Base-by-base conservation (phyloP, 1,140 invertebrate species). In the Pachypeltis micranthus region DNA sequence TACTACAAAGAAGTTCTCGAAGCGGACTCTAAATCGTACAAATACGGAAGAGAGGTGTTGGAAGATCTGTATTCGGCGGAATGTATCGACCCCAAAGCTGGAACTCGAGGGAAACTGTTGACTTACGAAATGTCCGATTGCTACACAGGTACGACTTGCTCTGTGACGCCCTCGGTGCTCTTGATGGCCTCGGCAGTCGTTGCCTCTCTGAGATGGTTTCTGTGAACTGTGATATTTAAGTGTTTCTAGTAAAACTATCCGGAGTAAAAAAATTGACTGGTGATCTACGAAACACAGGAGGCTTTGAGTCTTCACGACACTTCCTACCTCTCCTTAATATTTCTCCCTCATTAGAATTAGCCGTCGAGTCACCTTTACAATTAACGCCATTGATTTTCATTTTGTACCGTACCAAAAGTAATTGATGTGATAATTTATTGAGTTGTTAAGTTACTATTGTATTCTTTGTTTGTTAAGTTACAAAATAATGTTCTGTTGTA, bases 1-100 rank as follows among this genome's bases (percentile, higher is more conserved):
- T 61, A 62, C 31, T 27, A 59, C 16, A 26, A 27, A 21, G 64
- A 65, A 39, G 21, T 31, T 0, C 14, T 31, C 26, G 27, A 26
- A 3, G 27, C 7, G 7, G 24, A 57, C 55, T 25, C 55, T 14
- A 57, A 57, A 57, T 10, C 27, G 14, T 57, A 51, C 55, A 57
- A 7, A 3, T 57, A 57, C 55, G 27, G 55, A 7, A 3, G 27
- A 57, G 55, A 57, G 27, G 12, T 57, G 4, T 23, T 26, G 3
- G 55, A 57, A 26, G 4, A 57, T 25, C 10, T 28, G 27, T 26
- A 26, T 14, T 14, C 10, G 14, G 24, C 27, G 2, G 27, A 25
- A 23, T 57, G 55, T 23, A 14, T 57, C 26, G 27, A 57, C 3
- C 7, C 34, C 34, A 57, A 26, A 26, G 19, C 21, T 10, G 55